Conservation (phyloP, 2,797 vertebrate species). For the Hyperoplus immaculatus region DNA sequence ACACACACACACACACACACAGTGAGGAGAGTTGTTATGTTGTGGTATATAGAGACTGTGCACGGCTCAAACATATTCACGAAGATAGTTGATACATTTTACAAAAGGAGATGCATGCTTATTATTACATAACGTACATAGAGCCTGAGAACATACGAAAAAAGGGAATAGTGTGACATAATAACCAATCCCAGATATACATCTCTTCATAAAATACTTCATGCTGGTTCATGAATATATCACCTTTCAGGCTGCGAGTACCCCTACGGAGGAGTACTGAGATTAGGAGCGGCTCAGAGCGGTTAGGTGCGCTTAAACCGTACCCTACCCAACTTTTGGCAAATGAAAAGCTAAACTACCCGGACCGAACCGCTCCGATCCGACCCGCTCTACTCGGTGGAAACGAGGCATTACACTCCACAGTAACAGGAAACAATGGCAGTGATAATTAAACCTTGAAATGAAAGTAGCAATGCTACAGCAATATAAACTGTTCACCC, state of each 20-base stretch:
- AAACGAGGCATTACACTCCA: conserved; percentile 21
- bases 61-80: neutral
- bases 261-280: too few relatives aligned
- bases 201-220: neutral
- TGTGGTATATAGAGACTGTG: neutral
- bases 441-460: conserved; percentile 74
- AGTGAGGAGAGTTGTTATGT: neutral
- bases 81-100: neutral
- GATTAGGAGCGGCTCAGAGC: too few relatives aligned
- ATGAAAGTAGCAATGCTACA: conserved; percentile 58
- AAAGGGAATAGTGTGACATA: neutral
- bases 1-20: neutral
- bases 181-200: neutral
- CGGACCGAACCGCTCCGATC: too few relatives aligned
- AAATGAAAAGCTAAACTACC: too few relatives aligned
- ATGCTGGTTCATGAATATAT: neutral
- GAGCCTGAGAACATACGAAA: neutral
- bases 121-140: neutral
- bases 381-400: too few relatives aligned
- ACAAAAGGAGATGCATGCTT: neutral
- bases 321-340: too few relatives aligned
- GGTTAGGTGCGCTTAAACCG: too few relatives aligned
- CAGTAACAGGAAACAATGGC: conserved; percentile 60
- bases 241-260: too few relatives aligned
- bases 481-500: conserved; percentile 54